Percentiles rank a stretch among this genome's conserved stretches.
Conservation (phyloP, 2,888 invertebrate genomes). For the Beris morrisii region DNA sequence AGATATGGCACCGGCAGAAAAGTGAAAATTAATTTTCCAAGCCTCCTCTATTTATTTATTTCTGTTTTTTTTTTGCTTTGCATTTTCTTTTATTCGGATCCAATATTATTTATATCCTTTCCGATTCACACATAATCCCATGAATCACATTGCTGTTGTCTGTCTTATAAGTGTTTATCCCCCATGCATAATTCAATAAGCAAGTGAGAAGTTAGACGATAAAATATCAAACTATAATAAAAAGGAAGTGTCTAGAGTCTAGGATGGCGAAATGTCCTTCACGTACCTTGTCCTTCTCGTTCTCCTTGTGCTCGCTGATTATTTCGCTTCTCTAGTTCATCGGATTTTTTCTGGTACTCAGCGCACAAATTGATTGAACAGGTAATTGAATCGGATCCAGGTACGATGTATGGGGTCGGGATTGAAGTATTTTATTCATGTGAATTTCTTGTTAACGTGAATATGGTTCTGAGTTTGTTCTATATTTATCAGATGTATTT, state of each 20-base stretch:
- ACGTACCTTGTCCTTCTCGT: neutral
- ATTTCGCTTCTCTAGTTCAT: neutral
- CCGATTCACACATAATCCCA: neutral
- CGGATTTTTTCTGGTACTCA: conserved; percentile 10
- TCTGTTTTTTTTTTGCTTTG: neutral
- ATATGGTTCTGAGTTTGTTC: conserved; percentile 5
- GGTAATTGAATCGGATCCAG: conserved; percentile 33
- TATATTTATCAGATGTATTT: neutral
- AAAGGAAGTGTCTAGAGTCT: conserved; percentile 25
- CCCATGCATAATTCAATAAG: conserved; percentile 33
- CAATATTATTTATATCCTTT: neutral
- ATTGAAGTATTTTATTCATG: conserved; percentile 31
- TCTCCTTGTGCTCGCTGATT: neutral
- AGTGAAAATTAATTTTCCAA: conserved; percentile 13
- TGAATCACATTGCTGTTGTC: conserved; percentile 26
- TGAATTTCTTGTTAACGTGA: conserved; percentile 23
- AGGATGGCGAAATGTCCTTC: neutral
- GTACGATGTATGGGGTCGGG: conserved; percentile 19
- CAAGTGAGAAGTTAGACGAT: conserved; percentile 26
- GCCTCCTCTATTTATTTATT: conserved; percentile 23
- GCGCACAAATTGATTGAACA: conserved; percentile 33
- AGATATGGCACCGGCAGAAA: neutral
- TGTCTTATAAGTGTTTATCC: conserved; percentile 26
- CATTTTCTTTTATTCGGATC: neutral
- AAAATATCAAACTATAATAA: conserved; percentile 34